These are phyloP conservation scores for Ellobius talpinus DNA, from an alignment of 2,113 vertebrate genomes.

Conservation along the genomic window DNA sequence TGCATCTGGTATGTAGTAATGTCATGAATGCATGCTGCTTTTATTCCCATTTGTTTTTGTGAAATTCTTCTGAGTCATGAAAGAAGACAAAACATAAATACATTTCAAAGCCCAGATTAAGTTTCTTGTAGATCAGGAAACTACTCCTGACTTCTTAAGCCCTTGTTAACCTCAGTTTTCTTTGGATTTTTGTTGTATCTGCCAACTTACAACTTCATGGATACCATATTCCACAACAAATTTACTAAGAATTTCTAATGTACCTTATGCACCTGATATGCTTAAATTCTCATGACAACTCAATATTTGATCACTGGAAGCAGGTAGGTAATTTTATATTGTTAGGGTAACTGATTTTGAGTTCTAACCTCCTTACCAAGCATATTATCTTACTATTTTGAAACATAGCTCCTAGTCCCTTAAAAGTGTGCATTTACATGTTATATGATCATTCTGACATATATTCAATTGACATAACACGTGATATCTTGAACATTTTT, in stretches of 20 bases:
- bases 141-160: neutral
- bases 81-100: slow-evolving; percentile 28
- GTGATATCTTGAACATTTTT: neutral
- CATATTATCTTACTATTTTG: neutral
- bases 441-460: neutral
- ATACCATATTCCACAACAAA: neutral
- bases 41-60: slow-evolving; percentile 29
- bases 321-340: neutral
- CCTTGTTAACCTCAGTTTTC: slow-evolving; percentile 25
- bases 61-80: neutral
- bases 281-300: neutral
- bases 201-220: neutral
- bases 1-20: neutral
- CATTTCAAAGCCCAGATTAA: neutral
- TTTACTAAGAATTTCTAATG: neutral
- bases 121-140: neutral
- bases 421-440: neutral
- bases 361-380: neutral
- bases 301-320: neutral
- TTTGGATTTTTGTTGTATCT: slow-evolving; percentile 32
- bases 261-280: neutral
- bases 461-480: neutral
- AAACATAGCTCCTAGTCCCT: neutral
- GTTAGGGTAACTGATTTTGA: neutral
- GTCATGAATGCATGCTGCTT: neutral